These are phyloP conservation scores for Pseudachorutes palmiensis DNA, from an alignment of 1,140 invertebrate species.

Conservation along the genomic window DNA sequence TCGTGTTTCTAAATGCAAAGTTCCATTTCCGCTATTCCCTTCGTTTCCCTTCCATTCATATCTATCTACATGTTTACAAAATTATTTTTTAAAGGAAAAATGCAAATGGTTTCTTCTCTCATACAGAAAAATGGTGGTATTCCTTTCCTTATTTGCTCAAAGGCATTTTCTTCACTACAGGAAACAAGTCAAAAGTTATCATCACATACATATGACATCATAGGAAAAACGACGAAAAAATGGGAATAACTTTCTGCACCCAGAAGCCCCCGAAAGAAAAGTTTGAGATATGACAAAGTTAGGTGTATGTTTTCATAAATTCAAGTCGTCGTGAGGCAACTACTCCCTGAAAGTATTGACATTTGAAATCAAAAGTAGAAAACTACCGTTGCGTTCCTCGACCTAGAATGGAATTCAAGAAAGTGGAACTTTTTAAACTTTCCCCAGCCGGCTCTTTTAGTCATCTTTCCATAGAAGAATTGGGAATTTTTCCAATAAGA, in stretches of 20 bases:
- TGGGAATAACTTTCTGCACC: not conserved
- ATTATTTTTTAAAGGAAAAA: not conserved
- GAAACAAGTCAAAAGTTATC: constrained; percentile 8
- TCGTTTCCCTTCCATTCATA: too few species aligned
- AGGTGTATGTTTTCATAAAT: constrained; percentile 1
- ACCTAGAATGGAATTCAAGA: not conserved
- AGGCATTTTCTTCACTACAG: not conserved
- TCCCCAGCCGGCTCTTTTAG: not conserved
- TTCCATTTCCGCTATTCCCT: not conserved
- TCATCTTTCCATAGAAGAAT: not conserved
- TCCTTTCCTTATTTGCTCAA: not conserved
- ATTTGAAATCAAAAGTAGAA: constrained; percentile 2
- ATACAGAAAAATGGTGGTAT: too few species aligned
- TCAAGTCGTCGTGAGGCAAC: not conserved
- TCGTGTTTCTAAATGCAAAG: not conserved
- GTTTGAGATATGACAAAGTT: not conserved
- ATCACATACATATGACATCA: not conserved
- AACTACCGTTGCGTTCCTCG: not conserved
- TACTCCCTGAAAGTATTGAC: not conserved
- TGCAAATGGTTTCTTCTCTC: not conserved
- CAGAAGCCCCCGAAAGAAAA: not conserved
- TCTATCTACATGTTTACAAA: not conserved
- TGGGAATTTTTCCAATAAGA: too few species aligned
- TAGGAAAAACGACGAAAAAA: not conserved
- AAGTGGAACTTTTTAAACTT: not conserved